Evolutionary conservation across 2,113 vertebrate species (phyloP), one percentile per base, ranked within the genome.

Genomic region (Galbula dea): DNA sequence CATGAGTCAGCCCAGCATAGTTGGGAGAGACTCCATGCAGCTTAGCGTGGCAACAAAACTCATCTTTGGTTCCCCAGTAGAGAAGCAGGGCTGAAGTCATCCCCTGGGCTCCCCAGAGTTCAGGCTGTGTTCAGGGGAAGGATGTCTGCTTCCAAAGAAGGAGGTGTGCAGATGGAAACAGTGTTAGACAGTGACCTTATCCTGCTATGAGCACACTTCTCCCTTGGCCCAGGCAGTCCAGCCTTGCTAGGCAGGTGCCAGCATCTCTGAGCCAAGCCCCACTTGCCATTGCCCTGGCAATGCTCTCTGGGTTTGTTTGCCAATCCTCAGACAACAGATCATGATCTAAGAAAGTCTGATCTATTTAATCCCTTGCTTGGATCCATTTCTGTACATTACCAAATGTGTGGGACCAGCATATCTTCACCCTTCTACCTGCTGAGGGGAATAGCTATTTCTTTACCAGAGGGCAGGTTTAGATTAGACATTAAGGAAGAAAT

Each of bases 1-100:
- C 27, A 3, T 18, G n/a, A 58, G 52, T 49, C 83, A 54, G 34
- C 54, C 45, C 1, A 1, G 21, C 3, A 7, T 0, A 0, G 2
- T n/a, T 32, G 34, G 54, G 57, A 32, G 39, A 63, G 37, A 12
- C 15, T 43, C 55, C 17, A 8, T 3, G 14, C 29, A 32, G 52
- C 43, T 49, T 32, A 55, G 27, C 0, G 3, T 20, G 61, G 15
- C 24, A 16, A n/a, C 6, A 62, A 74, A 66, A 9, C 18, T 62
- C 57, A 14, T 3, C 43, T 63, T 22, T 49, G 34, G 20, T 34
- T 68, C 32, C 27, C 57, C 37, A 9, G 5, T n/a, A 27, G n/a
- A 45, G 41, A 20, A 52, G 15, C 6, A 46, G n/a, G 37, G 45
- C 45, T 24, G 19, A 32, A 69, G 18, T 39, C n/a, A 27, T 46